Base-by-base conservation (phyloP, 2,113 vertebrate genomes). In the Fregata magnificens region DNA sequence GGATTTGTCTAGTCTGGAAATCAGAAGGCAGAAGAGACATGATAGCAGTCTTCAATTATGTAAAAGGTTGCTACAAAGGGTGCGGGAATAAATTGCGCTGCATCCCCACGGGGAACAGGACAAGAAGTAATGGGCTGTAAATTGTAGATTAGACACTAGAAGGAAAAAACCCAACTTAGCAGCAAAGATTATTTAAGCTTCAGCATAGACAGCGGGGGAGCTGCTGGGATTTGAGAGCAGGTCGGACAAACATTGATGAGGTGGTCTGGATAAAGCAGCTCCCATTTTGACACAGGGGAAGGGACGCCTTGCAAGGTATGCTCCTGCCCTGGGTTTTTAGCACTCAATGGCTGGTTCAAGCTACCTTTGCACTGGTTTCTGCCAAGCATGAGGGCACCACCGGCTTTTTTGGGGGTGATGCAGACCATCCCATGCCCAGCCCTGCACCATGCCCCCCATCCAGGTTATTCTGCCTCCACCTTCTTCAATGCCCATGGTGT, bases 41-140 rank as follows among this genome's bases (percentile, higher is more conserved):
- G 61, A 92, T 31, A 67, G 72, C 67, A 74, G 84, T 38, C 66
- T 63, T 74, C 81, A 82, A 63, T 95, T 69, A 93, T 16, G 21
- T 44, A 79, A 65, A 86, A 73, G 69, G 77, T 7, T 91, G 85
- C 47, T 89, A 78, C 77, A 84, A 72, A 87, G 66, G 87, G 47
- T 95, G 65, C 4, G 2, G 65, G 83, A 94, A 95, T 93, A 87
- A 95, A 95, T 82, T 61, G 62, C 24, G 2, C 78, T 82, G 78
- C 53, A 65, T 69, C 78, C 90, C 90, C 81, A 45, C 20, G 0
- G 82, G 84, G 91, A 94, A 36, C 8, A 76, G 93, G 89, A 94
- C 78, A 26, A 72, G 91, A 79, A 87, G 58, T 77, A 81, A 85
- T 67, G 63, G 93, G 73, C 93, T 94, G 78, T 91, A 87, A 92